Conservation (phyloP, 2,797 vertebrate genomes). For the Sciurus vulgaris region DNA sequence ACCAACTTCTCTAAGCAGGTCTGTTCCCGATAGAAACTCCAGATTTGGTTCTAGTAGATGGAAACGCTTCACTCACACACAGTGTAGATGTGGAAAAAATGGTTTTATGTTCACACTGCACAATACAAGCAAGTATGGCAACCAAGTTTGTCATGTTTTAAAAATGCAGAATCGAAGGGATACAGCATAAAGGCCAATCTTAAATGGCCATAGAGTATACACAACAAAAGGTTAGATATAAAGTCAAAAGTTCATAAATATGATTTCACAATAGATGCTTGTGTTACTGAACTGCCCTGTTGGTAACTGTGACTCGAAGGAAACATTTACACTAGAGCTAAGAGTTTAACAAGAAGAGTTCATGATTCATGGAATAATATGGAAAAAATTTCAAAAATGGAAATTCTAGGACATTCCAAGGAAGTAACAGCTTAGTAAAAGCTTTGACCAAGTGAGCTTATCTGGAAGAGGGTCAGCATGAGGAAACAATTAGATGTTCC, state of each 20-base stretch:
- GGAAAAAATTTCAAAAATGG: conserved; percentile 81
- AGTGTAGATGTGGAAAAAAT: conserved; percentile 50
- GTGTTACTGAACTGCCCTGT: conserved; percentile 66
- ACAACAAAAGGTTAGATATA: conserved; percentile 75
- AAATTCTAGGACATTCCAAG: conserved; percentile 73
- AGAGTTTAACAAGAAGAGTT: conserved; percentile 77
- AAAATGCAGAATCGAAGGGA: conserved; percentile 74
- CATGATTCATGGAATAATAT: conserved; percentile 68
- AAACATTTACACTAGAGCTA: conserved; percentile 81
- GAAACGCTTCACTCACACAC: conserved; percentile 37
- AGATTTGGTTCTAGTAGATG: background rate
- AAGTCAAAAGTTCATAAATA: conserved; percentile 76
- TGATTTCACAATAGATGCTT: conserved; percentile 72
- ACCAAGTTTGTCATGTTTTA: conserved; percentile 67
- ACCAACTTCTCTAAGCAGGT: background rate
- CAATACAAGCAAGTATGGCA: conserved; percentile 36
- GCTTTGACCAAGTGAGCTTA: conserved; percentile 62
- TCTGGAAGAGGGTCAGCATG: conserved; percentile 31
- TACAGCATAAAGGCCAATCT: conserved; percentile 41
- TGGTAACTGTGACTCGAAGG: conserved; percentile 70
- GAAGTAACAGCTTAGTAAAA: conserved; percentile 63
- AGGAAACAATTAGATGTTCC: conserved; percentile 49
- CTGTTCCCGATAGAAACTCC: background rate
- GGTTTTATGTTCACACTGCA: conserved; percentile 44
- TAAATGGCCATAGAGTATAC: conserved; percentile 56